Base-by-base conservation (phyloP, 2,888 invertebrate species). In the Ecliptopera silaceata region DNA sequence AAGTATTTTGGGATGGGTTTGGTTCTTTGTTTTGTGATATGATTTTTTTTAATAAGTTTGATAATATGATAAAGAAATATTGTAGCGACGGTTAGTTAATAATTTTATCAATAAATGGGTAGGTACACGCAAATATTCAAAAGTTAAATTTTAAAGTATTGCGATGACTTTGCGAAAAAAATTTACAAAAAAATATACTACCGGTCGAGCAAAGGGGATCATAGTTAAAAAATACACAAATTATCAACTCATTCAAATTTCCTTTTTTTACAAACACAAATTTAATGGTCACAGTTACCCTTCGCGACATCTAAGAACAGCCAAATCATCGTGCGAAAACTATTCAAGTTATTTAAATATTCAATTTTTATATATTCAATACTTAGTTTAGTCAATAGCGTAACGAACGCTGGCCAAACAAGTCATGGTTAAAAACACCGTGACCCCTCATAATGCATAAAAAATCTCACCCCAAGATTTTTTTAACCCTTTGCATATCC, bases 401-500 rank as follows among this genome's bases (percentile, higher is more conserved):
- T 81, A 78, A 72, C 82, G 77, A 81, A 82, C 69, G 72, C 69
- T 78, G 74, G 66, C 80, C 86, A 79, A 82, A 82, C 78, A 79
- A 52, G 60, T 70, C 66, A 69, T 61, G 66, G 66, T 69, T n/a
- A 38, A 47, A 39, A 45, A 48, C 66, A 72, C 64, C 59, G 65
- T 81, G 84, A 82, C 86, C 88, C 77, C 69, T 70, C 17, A 68
- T 51, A 61, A 69, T 70, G 68, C 66, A 80, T 74, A 86, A 89
- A 88, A 88, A 88, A 82, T 77, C 74, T 81, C 82, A 86, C 89
- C 88, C 84, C 77, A 75, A 66, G 71, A 67, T 80, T 89, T 88
- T 69, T 88, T 82, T 70, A 88, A 88, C 88, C 90, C 88, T 88
- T 88, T 88, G 86, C 88, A 89, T 90, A 90, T 88, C 86, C 84